These are phyloP conservation scores for Xanthorhoe spadicearia DNA, from an alignment of 2,888 invertebrate genomes.

Conservation along the genomic window DNA sequence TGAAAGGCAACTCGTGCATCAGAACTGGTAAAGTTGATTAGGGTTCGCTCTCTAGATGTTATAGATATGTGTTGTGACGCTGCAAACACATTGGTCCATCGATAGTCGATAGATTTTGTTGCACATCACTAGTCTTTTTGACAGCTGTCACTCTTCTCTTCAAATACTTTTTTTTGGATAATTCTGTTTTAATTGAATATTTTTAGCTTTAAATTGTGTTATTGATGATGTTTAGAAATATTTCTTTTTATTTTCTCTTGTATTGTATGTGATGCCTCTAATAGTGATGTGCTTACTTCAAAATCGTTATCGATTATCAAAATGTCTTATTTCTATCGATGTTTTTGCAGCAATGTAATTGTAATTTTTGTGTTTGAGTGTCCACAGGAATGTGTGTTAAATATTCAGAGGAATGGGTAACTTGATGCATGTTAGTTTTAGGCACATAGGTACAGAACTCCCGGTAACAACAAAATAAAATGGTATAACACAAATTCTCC, in stretches of 20 bases:
- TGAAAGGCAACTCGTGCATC: constrained; percentile 80
- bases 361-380: constrained; percentile 73
- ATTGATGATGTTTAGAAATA: neutral
- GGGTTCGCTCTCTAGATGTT: constrained; percentile 42
- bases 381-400: constrained; percentile 81
- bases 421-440: constrained; percentile 60
- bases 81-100: constrained; percentile 51
- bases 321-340: constrained; percentile 46
- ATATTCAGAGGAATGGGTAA: constrained; percentile 75
- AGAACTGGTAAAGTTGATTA: constrained; percentile 70
- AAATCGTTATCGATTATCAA: constrained; percentile 33
- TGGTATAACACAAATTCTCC: constrained; percentile 56
- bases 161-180: neutral
- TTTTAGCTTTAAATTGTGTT: neutral
- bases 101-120: constrained; percentile 26
- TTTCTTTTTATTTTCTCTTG: neutral
- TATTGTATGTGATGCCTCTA: neutral
- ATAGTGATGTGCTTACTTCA: constrained; percentile 24
- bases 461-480: constrained; percentile 32
- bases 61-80: constrained; percentile 57
- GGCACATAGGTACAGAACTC: constrained; percentile 43
- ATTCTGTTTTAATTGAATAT: neutral
- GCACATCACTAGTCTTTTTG: constrained; percentile 39
- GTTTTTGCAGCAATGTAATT: constrained; percentile 58
- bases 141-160: neutral